Conservation (phyloP, 1,140 invertebrate genomes). For the Drosophila pseudoobscura region DNA sequence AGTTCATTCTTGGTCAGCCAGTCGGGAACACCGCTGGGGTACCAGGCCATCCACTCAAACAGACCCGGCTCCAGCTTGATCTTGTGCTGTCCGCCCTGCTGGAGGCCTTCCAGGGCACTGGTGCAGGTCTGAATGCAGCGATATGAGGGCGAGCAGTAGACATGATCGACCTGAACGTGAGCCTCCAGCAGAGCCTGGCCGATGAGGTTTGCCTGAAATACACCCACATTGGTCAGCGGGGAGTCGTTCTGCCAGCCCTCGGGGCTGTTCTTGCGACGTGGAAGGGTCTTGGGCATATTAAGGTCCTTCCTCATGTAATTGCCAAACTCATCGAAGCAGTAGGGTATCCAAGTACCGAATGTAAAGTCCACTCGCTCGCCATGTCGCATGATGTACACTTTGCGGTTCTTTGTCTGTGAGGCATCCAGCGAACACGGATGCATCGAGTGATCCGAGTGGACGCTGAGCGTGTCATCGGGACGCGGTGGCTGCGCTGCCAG, state of each 20-base stretch:
- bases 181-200: slow-evolving; percentile 90
- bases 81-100: slow-evolving; percentile 53
- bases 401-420: slow-evolving; percentile 77
- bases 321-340: slow-evolving; percentile 92
- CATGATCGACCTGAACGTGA: slow-evolving; percentile 88
- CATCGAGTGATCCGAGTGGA: slow-evolving; percentile 65
- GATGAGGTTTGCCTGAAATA: slow-evolving; percentile 88
- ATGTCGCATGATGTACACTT: slow-evolving; percentile 89
- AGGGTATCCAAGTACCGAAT: slow-evolving; percentile 93
- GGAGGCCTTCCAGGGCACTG: slow-evolving; percentile 84
- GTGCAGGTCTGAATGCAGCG: slow-evolving; percentile 95
- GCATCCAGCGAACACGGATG: slow-evolving; percentile 36
- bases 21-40: slow-evolving; percentile 89
- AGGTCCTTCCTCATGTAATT: slow-evolving; percentile 92
- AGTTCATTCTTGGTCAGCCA: slow-evolving; percentile 92
- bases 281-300: slow-evolving; percentile 93
- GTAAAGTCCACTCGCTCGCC: slow-evolving; percentile 95
- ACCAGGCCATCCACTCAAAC: slow-evolving; percentile 97
- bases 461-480: slow-evolving; percentile 72
- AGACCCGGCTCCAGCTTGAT: slow-evolving; percentile 94
- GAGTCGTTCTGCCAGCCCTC: slow-evolving; percentile 91
- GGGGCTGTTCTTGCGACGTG: slow-evolving; percentile 85
- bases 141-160: slow-evolving; percentile 93
- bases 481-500: slow-evolving; percentile 49
- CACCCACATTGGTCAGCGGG: slow-evolving; percentile 93